phyloP scores from a whole-genome alignment of 1,140 invertebrate species.

The Phthorimaea operculella region DNA sequence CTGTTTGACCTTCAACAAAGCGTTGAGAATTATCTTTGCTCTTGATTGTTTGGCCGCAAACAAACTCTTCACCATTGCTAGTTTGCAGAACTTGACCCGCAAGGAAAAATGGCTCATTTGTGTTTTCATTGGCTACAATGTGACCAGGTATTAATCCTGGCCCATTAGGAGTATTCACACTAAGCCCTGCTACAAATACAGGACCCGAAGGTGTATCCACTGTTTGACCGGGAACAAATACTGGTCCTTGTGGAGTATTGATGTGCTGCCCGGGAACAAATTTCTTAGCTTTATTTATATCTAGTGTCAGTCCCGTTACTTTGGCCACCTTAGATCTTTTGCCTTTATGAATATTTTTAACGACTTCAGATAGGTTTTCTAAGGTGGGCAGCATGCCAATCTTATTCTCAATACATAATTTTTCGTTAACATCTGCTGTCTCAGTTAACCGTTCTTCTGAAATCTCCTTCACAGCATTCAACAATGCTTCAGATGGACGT shows the following conservation, averaged over 20 bases:
- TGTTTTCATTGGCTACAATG: constrained; percentile 70
- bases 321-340: constrained; percentile 69
- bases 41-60: constrained; percentile 75
- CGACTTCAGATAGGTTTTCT: constrained; percentile 72
- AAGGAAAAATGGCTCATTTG: constrained; percentile 72
- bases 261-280: constrained; percentile 78
- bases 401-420: constrained; percentile 65
- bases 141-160: constrained; percentile 77
- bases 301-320: constrained; percentile 73
- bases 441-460: constrained; percentile 66
- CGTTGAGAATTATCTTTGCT: constrained; percentile 69
- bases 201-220: constrained; percentile 74
- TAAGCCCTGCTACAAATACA: constrained; percentile 79
- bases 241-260: constrained; percentile 73
- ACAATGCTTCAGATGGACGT: constrained; percentile 63
- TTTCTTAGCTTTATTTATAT: constrained; percentile 72
- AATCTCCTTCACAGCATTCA: constrained; percentile 66
- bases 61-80: constrained; percentile 71
- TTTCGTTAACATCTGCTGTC: constrained; percentile 70
- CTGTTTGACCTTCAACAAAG: constrained; percentile 75
- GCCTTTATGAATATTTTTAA: constrained; percentile 73
- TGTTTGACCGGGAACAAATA: constrained; percentile 80
- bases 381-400: constrained; percentile 71
- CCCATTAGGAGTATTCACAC: constrained; percentile 74
- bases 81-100: constrained; percentile 75